phyloP scores from a whole-genome alignment of 2,797 vertebrate species.

The Alosa sapidissima region DNA sequence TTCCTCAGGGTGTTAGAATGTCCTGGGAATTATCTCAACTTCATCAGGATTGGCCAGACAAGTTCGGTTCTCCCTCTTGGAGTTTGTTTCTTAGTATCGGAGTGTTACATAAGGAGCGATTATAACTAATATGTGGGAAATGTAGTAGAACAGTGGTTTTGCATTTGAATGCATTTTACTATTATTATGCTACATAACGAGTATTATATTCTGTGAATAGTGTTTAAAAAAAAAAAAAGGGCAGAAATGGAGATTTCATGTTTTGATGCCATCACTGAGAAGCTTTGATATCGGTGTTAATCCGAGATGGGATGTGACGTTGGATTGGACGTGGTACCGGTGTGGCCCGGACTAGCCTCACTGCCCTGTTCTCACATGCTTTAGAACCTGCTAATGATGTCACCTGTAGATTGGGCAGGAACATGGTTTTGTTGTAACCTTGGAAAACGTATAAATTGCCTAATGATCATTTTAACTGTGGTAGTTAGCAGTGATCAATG shows the following conservation, averaged over 20 bases:
- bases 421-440: too few relatives aligned
- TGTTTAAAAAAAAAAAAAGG: background rate
- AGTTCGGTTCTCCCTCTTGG: background rate
- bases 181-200: background rate
- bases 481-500: background rate
- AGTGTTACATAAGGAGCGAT: background rate
- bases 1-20: background rate
- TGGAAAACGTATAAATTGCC: background rate
- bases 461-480: slow-evolving; percentile 10
- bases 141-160: background rate
- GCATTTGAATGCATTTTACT: background rate
- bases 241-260: background rate
- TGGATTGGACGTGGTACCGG: too few relatives aligned
- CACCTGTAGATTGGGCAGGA: too few relatives aligned
- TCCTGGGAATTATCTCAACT: background rate
- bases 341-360: too few relatives aligned
- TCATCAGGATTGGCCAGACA: background rate
- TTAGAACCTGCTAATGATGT: too few relatives aligned
- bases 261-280: background rate
- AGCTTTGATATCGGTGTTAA: background rate
- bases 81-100: background rate
- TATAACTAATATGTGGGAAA: background rate
- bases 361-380: too few relatives aligned
- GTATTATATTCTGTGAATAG: slow-evolving; percentile 13
- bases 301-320: too few relatives aligned